These are phyloP conservation scores for Melanaphis sacchari DNA, from an alignment of 1,140 invertebrate species.

Conservation along the genomic window DNA sequence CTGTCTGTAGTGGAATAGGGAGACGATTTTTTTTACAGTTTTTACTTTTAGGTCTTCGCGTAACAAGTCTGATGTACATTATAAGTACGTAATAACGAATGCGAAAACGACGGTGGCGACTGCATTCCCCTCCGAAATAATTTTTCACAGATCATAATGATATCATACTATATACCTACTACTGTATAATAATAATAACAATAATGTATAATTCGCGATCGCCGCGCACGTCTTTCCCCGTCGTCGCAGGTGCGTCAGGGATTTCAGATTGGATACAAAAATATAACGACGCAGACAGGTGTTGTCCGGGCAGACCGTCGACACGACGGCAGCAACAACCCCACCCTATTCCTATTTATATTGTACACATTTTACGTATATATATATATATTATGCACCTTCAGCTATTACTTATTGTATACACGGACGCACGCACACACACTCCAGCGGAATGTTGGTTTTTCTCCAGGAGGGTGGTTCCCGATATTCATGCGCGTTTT, in stretches of 20 bases:
- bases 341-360: slow-evolving; percentile 20
- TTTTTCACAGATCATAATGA: not conserved
- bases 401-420: not conserved
- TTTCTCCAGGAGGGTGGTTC: not conserved
- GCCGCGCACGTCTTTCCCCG: not conserved
- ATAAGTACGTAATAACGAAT: not conserved
- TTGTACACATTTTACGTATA: not conserved
- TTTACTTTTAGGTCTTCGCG: not conserved
- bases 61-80: not conserved
- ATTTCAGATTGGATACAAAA: slow-evolving; percentile 19
- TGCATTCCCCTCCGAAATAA: not conserved
- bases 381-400: not conserved
- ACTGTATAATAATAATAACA: not conserved
- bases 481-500: not conserved
- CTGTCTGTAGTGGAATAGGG: not conserved
- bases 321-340: not conserved
- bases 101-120: too few relatives aligned
- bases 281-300: slow-evolving; percentile 39
- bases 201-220: not conserved
- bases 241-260: slow-evolving; percentile 30
- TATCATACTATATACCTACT: not conserved
- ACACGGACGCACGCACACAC: too few relatives aligned
- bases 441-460: slow-evolving; percentile 9
- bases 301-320: slow-evolving; percentile 23
- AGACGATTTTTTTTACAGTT: not conserved